Evolutionary conservation across 2,113 vertebrate genomes (phyloP).

Genomic region (Calypte anna): DNA sequence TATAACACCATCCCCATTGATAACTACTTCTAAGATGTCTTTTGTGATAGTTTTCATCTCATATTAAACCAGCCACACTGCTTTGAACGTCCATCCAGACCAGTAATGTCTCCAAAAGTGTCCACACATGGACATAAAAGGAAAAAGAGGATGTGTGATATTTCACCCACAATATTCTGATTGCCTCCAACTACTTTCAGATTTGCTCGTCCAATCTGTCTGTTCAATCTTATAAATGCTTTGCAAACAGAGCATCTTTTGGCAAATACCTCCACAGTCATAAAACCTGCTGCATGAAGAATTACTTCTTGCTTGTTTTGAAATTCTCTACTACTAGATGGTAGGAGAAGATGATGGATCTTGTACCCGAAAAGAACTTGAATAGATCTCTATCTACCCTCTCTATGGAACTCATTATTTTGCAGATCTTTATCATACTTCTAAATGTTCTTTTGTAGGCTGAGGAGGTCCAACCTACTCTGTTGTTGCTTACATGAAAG

Average conservation of each 20-base stretch:
- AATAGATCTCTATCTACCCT: background rate
- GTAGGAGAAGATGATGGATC: background rate
- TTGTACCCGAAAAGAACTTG: background rate
- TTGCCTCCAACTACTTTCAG: background rate
- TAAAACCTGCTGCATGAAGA: conserved; percentile 2
- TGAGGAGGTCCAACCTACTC: background rate
- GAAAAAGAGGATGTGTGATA: background rate
- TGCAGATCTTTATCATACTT: background rate
- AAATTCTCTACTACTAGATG: background rate
- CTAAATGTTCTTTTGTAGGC: background rate
- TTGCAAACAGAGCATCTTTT: conserved; percentile 5
- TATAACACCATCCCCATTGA: background rate
- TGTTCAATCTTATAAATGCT: background rate
- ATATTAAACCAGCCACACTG: background rate
- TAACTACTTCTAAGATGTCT: background rate
- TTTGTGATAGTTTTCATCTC: background rate
- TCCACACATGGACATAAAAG: background rate
- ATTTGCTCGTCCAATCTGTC: background rate
- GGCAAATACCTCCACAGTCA: background rate
- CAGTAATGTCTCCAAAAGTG: background rate
- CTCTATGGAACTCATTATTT: background rate
- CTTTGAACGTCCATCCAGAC: background rate
- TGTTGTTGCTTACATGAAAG: background rate
- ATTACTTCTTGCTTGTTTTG: background rate
- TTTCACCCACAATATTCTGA: background rate